Evolutionary conservation across 2,113 vertebrate genomes (phyloP), one percentile per base, ranked within the genome.

Genomic region (Microtus oregoni): DNA sequence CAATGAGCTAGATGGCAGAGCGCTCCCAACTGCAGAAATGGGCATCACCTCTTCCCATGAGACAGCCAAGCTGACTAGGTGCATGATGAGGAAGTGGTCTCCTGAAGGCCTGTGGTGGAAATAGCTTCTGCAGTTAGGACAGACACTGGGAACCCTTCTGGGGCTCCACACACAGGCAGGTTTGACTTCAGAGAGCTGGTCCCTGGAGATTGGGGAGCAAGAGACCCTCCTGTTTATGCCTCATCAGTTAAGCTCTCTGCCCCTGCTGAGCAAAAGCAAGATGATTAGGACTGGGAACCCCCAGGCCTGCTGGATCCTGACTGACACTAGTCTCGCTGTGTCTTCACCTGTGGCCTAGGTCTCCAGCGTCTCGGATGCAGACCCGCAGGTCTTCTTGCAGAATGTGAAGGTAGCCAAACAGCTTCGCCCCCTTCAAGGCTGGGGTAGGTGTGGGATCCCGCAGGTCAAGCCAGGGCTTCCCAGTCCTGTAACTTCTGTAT

Each of bases 301-400:
- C 55, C 77, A 72, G 30, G 9, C 35, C 24, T 20, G 9, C 1
- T 13, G 24, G 86, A 19, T 68, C 30, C 77, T 30, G 73, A 58
- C 91, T 93, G 2, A n/a, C 38, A 1, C 0, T 0, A 17, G 14
- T 41, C 35, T 86, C 24, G 2, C 89, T 93, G 28, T 63, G 26
- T 91, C 58, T 90, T 73, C 76, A 5, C 97, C 30, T 24, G 86
- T 98, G 41, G 98, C 4, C 3, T 7, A 98, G 98, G 96, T 92
- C n/a, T 98, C 98, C 0, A 96, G 98, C 22, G 4, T 94, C 78
- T 98, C 98, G 0, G 98, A 98, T 0, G 98, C 98, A 73, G 99
- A 99, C 96, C 98, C 98, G 0, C 97, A 96, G 52, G 99, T 98
- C 92, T 90, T 99, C 55, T 95, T 99, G 58, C 98, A 99, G 92